phyloP scores from a whole-genome alignment of 2,888 invertebrate genomes.

The Crioceris asparagi region DNA sequence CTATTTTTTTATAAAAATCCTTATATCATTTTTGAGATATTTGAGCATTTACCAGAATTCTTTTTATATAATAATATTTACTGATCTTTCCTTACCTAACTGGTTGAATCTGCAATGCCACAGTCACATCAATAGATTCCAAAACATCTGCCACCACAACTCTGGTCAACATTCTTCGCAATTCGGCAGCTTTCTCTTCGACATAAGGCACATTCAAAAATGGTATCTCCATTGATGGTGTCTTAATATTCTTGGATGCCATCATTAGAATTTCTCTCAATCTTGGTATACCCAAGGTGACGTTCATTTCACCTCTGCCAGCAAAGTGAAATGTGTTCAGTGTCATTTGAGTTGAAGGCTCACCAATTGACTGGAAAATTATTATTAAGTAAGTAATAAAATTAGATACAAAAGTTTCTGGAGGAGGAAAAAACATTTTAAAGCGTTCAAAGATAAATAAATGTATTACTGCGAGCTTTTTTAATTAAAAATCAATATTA shows the following conservation, averaged over 20 bases:
- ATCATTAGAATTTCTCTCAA: constrained; percentile 94
- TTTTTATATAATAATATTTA: too few relatives aligned
- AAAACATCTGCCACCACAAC: constrained; percentile 73
- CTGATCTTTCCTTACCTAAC: constrained; percentile 33
- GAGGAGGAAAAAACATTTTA: too few relatives aligned
- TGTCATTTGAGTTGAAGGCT: constrained; percentile 99
- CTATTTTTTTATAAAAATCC: too few relatives aligned
- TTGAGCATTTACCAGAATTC: too few relatives aligned
- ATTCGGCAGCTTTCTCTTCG: constrained; percentile 49
- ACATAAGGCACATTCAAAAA: constrained; percentile 46
- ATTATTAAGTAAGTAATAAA: too few relatives aligned
- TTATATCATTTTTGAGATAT: too few relatives aligned
- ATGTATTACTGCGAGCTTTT: too few relatives aligned
- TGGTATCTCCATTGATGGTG: constrained; percentile 93
- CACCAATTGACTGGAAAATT: constrained; percentile 69
- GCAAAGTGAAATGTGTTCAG: constrained; percentile 99
- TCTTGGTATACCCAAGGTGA: constrained; percentile 97
- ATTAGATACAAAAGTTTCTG: too few relatives aligned
- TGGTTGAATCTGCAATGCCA: constrained; percentile 44
- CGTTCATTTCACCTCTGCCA: constrained; percentile 99
- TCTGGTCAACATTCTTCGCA: constrained; percentile 63
- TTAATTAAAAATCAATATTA: neutral
- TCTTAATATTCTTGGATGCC: constrained; percentile 85
- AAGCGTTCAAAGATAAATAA: too few relatives aligned
- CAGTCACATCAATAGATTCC: constrained; percentile 53